phyloP scores from a whole-genome alignment of 2,888 invertebrate genomes.

The Limnephilus auricula region DNA sequence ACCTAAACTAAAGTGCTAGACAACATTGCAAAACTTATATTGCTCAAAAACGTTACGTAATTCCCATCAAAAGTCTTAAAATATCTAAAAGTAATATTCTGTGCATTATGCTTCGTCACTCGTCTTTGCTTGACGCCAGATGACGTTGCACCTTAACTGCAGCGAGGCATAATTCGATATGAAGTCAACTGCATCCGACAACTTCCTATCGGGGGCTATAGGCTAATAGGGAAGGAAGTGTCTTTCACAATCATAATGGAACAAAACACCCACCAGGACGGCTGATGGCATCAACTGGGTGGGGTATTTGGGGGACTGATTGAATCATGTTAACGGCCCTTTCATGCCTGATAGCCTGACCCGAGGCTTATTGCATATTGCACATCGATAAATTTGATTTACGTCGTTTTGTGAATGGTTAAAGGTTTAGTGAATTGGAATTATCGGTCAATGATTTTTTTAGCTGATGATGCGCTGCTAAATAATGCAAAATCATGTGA shows the following conservation, averaged over 20 bases:
- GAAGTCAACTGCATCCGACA: constrained; percentile 17
- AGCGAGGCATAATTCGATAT: constrained; percentile 10
- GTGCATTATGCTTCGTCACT: neutral
- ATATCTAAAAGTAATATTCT: neutral
- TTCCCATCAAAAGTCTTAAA: neutral
- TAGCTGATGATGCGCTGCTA: too few relatives aligned
- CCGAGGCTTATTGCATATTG: neutral
- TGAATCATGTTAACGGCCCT: neutral
- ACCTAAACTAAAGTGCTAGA: neutral
- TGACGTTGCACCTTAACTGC: neutral
- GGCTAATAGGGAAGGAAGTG: constrained; percentile 16
- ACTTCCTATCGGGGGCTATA: constrained; percentile 34
- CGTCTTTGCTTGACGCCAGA: neutral
- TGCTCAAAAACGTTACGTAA: neutral
- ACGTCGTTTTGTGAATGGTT: neutral
- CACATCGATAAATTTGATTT: neutral
- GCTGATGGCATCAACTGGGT: neutral
- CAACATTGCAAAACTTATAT: neutral
- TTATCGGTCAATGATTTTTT: neutral
- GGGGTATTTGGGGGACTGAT: neutral
- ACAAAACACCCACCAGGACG: neutral
- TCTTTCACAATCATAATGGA: neutral
- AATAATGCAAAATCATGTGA: too few relatives aligned
- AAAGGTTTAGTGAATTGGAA: neutral
- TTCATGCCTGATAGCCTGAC: neutral